Evolutionary conservation across 2,797 vertebrate species (phyloP).

Genomic region (Parauchenoglanis ngamensis): DNA sequence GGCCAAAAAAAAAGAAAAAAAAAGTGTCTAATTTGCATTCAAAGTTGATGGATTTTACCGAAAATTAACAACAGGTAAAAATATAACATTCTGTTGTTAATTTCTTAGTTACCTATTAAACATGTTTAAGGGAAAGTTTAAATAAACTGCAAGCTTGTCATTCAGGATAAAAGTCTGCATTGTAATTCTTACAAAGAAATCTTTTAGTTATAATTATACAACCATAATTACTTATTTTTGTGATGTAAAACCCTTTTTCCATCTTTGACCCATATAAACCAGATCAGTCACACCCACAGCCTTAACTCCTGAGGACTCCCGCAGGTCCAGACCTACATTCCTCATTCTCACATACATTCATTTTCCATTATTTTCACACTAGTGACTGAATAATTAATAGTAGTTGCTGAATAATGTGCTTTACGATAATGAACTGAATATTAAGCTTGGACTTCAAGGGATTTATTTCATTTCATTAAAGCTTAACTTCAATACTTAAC

Average conservation of each 20-base stretch:
- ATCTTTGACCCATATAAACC: constrained; percentile 16
- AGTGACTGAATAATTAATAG: background rate
- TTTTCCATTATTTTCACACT: background rate
- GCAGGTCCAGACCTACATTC: constrained; percentile 9
- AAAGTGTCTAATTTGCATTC: background rate
- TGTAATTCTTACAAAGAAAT: background rate
- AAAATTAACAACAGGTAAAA: background rate
- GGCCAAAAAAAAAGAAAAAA: background rate
- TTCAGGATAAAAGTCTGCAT: too few relatives aligned
- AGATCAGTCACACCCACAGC: background rate
- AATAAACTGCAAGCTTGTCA: background rate
- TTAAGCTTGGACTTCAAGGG: background rate
- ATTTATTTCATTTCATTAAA: background rate
- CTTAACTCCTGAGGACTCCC: background rate
- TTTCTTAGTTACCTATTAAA: background rate
- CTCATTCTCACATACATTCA: background rate
- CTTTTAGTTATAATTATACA: background rate
- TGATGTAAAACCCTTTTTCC: background rate
- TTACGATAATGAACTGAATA: background rate
- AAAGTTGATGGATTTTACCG: background rate
- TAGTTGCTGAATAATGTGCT: background rate
- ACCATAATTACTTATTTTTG: background rate
- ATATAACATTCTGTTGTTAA: background rate
- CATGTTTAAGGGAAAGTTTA: background rate
- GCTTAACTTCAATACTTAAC: background rate